These are phyloP conservation scores for Stenurella melanura DNA, from an alignment of 2,888 invertebrate species.

Conservation along the genomic window DNA sequence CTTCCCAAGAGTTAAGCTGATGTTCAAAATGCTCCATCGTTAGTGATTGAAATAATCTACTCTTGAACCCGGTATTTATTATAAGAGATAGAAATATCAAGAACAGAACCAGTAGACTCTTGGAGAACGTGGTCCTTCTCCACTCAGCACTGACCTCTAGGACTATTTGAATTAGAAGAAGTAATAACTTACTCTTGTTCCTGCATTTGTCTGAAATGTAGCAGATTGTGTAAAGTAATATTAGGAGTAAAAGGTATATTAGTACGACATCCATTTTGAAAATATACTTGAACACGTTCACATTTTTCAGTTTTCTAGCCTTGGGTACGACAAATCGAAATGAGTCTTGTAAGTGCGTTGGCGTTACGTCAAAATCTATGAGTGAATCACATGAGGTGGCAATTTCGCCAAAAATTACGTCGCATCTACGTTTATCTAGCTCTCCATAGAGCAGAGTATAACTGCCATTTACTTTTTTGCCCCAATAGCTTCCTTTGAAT, in stretches of 20 bases:
- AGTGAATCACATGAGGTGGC: neutral
- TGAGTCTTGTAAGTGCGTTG: neutral
- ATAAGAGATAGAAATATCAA: neutral
- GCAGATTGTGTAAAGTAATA: neutral
- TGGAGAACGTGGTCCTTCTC: neutral
- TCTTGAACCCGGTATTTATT: slow-evolving; percentile 1
- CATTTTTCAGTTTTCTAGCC: neutral
- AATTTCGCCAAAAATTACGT: neutral
- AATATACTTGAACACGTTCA: neutral
- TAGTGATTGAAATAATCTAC: neutral
- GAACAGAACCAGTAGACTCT: neutral
- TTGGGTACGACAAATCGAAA: slow-evolving; percentile 10
- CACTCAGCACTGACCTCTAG: neutral
- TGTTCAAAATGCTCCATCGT: slow-evolving; percentile 7
- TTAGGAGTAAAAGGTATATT: neutral
- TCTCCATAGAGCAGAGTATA: neutral
- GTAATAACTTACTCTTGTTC: neutral
- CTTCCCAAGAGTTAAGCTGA: neutral
- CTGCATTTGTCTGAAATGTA: neutral
- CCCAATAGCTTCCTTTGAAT: neutral
- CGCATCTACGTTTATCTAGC: neutral
- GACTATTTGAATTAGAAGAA: neutral
- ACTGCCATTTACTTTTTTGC: neutral
- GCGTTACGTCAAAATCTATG: neutral
- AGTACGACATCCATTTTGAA: neutral